Conservation (phyloP, 2,797 vertebrate genomes). For the Avahi laniger region DNA sequence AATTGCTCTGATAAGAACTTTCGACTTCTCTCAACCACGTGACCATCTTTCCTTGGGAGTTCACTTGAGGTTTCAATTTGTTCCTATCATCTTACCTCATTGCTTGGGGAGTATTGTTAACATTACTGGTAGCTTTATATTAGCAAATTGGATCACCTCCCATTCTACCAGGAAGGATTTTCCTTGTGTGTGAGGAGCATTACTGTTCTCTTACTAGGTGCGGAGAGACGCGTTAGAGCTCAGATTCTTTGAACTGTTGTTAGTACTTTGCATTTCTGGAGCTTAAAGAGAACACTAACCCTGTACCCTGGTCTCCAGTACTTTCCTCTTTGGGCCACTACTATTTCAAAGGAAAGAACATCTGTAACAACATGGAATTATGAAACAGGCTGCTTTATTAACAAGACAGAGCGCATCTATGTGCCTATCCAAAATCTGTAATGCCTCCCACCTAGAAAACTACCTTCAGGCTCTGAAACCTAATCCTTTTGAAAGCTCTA, state of each 20-base stretch:
- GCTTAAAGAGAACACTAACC: not conserved
- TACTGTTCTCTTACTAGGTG: not conserved
- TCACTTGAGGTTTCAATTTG: not conserved
- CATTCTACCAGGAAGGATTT: not conserved
- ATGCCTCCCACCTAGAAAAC: not conserved
- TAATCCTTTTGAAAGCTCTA: not conserved
- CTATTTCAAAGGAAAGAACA: not conserved
- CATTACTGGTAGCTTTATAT: not conserved
- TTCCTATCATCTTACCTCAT: not conserved
- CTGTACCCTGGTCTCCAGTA: not conserved
- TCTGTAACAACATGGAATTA: too few relatives aligned
- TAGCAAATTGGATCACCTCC: not conserved
- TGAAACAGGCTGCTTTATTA: not conserved
- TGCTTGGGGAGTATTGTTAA: not conserved
- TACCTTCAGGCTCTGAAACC: not conserved
- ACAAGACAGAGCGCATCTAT: not conserved
- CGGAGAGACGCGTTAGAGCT: not conserved
- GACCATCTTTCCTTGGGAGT: not conserved
- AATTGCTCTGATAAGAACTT: not conserved
- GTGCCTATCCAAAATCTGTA: fast-evolving
- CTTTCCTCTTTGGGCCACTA: not conserved
- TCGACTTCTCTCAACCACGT: not conserved
- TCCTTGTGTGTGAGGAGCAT: not conserved
- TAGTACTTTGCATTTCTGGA: not conserved
- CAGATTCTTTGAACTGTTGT: not conserved